Percentiles rank a stretch among this genome's conserved stretches.
These are phyloP conservation scores for Neodon shergylaensis DNA, from an alignment of 2,113 vertebrate species.

Conservation along the genomic window DNA sequence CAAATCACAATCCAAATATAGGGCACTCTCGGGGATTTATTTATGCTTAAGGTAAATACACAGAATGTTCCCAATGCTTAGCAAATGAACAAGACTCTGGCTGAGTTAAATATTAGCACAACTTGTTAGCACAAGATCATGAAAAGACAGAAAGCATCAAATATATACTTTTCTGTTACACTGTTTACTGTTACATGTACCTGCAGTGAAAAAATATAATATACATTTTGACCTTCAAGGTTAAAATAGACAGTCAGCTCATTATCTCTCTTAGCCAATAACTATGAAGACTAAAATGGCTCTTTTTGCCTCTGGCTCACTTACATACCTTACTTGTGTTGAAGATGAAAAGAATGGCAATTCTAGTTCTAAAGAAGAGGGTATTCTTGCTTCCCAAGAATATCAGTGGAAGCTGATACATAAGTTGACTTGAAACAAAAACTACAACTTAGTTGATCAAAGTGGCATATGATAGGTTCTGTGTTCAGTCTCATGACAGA, in stretches of 20 bases:
- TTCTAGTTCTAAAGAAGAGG: constrained; percentile 65
- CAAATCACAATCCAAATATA: constrained; percentile 83
- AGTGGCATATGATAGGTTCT: not conserved
- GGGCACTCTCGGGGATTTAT: constrained; percentile 71
- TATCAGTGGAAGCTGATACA: constrained; percentile 2
- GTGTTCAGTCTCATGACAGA: not conserved
- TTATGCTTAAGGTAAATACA: constrained; percentile 77
- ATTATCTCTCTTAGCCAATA: constrained; percentile 63
- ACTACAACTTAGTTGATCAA: constrained; percentile 20
- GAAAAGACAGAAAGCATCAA: constrained; percentile 83
- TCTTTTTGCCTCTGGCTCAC: constrained; percentile 57
- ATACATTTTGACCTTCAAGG: constrained; percentile 80
- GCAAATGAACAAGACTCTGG: constrained; percentile 77
- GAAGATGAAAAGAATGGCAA: constrained; percentile 61
- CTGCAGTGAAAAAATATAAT: constrained; percentile 82
- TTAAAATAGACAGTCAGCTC: constrained; percentile 79
- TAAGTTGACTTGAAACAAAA: constrained; percentile 50
- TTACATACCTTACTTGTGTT: constrained; percentile 65
- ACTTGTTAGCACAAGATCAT: constrained; percentile 79
- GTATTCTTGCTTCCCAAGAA: not conserved
- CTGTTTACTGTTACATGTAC: constrained; percentile 66
- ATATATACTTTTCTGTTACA: constrained; percentile 80
- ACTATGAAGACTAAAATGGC: constrained; percentile 57
- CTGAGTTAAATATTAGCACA: constrained; percentile 78
- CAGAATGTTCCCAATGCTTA: constrained; percentile 76